A percentile compares a stretch with the other conserved stretches of the same genome.
Evolutionary conservation across 1,140 invertebrate genomes (phyloP).

Genomic region (Scaptomyza hsui): DNA sequence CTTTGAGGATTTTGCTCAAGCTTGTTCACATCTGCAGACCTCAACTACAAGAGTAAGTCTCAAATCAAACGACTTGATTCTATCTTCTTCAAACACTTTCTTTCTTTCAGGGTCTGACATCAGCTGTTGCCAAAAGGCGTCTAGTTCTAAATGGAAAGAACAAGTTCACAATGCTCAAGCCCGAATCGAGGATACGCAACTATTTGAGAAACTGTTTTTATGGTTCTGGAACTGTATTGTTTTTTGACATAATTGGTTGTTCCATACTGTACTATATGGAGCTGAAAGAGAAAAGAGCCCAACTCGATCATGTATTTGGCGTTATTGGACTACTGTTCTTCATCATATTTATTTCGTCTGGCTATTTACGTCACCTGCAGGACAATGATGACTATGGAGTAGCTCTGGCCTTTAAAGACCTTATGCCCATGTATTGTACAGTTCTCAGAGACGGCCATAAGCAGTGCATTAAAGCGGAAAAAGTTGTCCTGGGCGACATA

Average conservation of each 20-base stretch:
- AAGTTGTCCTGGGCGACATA: conserved; percentile 53
- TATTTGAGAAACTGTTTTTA: conserved; percentile 28
- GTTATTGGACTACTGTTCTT: conserved; percentile 11
- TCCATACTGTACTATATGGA: conserved; percentile 6
- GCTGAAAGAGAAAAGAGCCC: fast-evolving
- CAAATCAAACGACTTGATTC: background rate
- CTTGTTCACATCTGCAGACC: background rate
- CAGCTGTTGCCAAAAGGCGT: conserved; percentile 2
- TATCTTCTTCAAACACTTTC: background rate
- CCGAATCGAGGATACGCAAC: background rate
- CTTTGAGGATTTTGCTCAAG: background rate
- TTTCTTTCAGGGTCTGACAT: conserved; percentile 31
- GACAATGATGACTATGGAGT: conserved; percentile 24
- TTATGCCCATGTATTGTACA: conserved; percentile 63
- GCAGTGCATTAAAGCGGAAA: conserved; percentile 28
- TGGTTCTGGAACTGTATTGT: conserved; percentile 7
- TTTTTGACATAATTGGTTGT: conserved; percentile 15
- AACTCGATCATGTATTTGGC: background rate
- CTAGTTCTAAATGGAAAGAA: conserved; percentile 43
- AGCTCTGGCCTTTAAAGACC: conserved; percentile 17
- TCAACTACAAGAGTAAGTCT: conserved; percentile 18
- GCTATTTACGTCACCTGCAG: conserved; percentile 17
- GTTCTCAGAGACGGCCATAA: conserved; percentile 47
- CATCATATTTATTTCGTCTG: conserved; percentile 20
- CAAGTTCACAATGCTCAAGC: conserved; percentile 10